Conservation (phyloP, 2,113 vertebrate genomes). For the Vulpes ferrilata region DNA sequence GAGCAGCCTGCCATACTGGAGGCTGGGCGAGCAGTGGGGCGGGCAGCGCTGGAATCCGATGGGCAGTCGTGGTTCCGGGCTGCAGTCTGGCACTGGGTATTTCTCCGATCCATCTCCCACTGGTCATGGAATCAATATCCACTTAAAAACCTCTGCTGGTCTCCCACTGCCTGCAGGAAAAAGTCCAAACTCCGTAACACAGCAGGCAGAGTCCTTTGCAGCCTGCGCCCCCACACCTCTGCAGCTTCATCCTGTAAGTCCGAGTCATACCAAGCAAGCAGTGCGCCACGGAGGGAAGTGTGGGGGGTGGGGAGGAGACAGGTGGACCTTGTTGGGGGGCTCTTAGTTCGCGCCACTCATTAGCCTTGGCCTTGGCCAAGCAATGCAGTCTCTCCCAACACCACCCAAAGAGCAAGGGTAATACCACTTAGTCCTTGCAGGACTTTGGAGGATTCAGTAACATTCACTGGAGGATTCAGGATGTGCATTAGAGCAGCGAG, state of each 20-base stretch:
- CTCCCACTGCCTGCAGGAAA: slow-evolving; percentile 63
- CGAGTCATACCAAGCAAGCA: background rate
- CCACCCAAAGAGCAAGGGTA: background rate
- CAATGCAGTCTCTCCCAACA: background rate
- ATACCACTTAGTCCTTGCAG: background rate
- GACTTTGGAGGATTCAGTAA: background rate
- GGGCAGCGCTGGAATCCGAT: background rate
- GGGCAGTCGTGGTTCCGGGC: background rate
- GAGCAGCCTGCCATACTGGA: background rate
- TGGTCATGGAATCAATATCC: slow-evolving; percentile 64
- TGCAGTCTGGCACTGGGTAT: background rate
- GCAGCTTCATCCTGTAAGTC: background rate
- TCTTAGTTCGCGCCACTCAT: background rate
- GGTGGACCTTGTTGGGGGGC: background rate
- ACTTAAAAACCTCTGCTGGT: slow-evolving; percentile 69
- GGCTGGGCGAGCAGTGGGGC: background rate
- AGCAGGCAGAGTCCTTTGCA: slow-evolving; percentile 29
- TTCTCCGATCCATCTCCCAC: slow-evolving; percentile 60
- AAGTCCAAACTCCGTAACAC: slow-evolving; percentile 5
- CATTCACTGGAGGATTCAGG: background rate
- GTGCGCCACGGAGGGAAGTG: background rate
- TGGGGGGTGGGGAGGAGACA: background rate
- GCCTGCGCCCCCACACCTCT: background rate
- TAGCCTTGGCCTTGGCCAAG: slow-evolving; percentile 3
- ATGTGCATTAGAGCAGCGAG: too few relatives aligned